Evolutionary conservation across 2,113 vertebrate genomes (phyloP).

Genomic region (Lepisosteus osseus): DNA sequence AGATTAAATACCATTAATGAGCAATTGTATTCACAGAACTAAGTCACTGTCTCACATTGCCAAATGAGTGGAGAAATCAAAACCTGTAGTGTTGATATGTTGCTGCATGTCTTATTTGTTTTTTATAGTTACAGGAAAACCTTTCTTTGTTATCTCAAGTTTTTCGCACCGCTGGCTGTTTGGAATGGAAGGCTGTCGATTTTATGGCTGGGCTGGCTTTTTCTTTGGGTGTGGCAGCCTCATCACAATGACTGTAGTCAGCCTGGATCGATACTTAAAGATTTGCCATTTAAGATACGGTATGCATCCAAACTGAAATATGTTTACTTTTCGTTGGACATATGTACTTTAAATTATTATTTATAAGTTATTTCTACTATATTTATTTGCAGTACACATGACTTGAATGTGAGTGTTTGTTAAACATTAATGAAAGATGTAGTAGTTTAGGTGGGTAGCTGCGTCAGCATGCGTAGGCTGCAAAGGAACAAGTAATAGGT

Average conservation of each 20-base stretch:
- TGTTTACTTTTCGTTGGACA: background rate
- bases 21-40: no score
- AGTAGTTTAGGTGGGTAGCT: no score
- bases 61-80: no score
- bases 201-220: conserved; percentile 91
- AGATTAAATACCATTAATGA: no score
- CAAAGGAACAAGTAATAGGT: no score
- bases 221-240: conserved; percentile 94
- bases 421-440: no score
- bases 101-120: background rate
- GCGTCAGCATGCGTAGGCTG: no score
- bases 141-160: conserved; percentile 87
- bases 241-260: conserved; percentile 90
- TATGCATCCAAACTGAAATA: conserved; percentile 44
- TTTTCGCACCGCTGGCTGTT: conserved; percentile 91
- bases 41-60: no score
- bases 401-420: no score
- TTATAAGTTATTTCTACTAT: no score
- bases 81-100: background rate
- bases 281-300: conserved; percentile 90
- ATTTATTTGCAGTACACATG: no score
- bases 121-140: conserved; percentile 82
- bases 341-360: no score
- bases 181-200: conserved; percentile 85
- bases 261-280: conserved; percentile 90